Conservation (phyloP, 2,888 invertebrate genomes). For the Campopleginae sp. region DNA sequence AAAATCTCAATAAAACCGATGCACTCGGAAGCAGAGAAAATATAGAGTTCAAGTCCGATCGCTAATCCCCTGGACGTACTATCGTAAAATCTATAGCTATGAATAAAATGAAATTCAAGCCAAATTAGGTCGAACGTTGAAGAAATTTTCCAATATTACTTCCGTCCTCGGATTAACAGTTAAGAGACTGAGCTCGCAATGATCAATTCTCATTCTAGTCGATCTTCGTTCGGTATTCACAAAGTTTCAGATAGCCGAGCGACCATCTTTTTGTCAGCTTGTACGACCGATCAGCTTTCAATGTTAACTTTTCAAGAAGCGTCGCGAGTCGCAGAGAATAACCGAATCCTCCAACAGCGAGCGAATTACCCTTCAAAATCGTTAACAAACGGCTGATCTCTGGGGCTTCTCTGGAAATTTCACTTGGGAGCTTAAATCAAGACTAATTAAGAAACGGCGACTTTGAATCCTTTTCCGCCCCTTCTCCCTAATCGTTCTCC, state of each 20-base stretch:
- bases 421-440: no score
- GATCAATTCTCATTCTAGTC: constrained; percentile 8
- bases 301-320: not conserved
- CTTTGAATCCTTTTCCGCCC: no score
- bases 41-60: not conserved
- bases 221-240: not conserved
- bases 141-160: constrained; percentile 28
- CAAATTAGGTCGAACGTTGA: constrained; percentile 14
- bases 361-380: not conserved
- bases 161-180: constrained; percentile 5
- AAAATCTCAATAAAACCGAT: constrained; percentile 10
- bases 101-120: not conserved
- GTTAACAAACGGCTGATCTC: constrained; percentile 25
- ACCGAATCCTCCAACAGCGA: not conserved
- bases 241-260: constrained; percentile 10
- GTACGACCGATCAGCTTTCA: not conserved
- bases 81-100: not conserved
- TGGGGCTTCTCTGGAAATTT: no score
- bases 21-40: not conserved
- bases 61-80: not conserved
- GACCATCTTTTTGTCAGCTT: not conserved
- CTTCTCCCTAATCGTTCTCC: no score
- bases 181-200: not conserved
- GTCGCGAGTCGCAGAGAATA: not conserved
- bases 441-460: no score